Evolutionary conservation across 2,113 vertebrate species (phyloP), one percentile per base, ranked within the genome.

Genomic region (Perca schrenkii): DNA sequence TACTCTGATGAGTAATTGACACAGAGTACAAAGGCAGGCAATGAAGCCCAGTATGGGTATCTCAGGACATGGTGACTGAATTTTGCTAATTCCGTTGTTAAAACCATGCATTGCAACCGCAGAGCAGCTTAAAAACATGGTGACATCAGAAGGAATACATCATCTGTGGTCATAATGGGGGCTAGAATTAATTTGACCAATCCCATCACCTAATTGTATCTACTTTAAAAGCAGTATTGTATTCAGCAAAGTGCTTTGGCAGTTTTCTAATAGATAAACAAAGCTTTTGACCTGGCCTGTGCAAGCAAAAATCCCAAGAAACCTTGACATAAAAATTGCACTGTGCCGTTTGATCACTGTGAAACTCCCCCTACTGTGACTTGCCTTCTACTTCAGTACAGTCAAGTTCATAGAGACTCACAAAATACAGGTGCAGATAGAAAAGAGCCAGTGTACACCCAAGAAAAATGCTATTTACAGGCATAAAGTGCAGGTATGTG

Each of bases 401-500:
- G 84, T 90, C 80, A 76, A 65, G 85, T 89, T 92, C 90, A 92
- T 85, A 91, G 62, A 91, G 86, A 90, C 87, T 91, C 62, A 62
- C 52, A 91, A 89, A 92, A 89, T 85, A 82, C 84, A 89, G 88
- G 84, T 88, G 68, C 71, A 56, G 74, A 47, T 60, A 56, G 82
- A 87, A 88, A 85, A 84, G 77, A 88, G 28, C 47, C 22, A 3
- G 66, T 34, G 21, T 64, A 40, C 87, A 77, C 81, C 62, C 40
- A 14, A 77, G 76, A 80, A 91, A 84, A 90, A 90, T 53, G 72
- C 70, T 62, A 79, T 87, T 84, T 77, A 75, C 58, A 54, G 82
- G 19, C 77, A 80, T 72, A 90, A 89, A 88, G 74, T 22, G 5
- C 13, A 49, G 3, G 40, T 28, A 53, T 80, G 53, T 73, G 75